phyloP scores from a whole-genome alignment of 2,113 vertebrate species.

The Amphiprion percula region DNA sequence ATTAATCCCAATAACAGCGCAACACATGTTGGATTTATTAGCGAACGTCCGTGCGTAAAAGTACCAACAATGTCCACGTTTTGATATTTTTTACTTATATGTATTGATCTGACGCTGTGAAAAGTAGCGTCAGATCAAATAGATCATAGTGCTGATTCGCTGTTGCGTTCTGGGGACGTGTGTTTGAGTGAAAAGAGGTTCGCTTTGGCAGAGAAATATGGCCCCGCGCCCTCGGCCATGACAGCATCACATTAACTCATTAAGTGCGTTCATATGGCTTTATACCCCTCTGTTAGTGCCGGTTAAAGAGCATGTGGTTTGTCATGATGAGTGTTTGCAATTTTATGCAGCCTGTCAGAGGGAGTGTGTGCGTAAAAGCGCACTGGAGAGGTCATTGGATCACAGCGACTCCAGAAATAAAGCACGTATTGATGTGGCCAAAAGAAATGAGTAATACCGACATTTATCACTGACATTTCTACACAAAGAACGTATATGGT shows the following conservation, averaged over 20 bases:
- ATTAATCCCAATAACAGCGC: constrained; percentile 69
- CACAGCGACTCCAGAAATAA: not conserved
- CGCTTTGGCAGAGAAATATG: constrained; percentile 31
- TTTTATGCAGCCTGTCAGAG: not conserved
- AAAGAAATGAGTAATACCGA: not conserved
- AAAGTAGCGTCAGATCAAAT: constrained; percentile 32
- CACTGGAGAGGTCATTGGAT: constrained; percentile 16
- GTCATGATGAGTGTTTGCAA: constrained; percentile 12
- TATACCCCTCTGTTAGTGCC: not conserved
- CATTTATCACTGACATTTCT: not conserved
- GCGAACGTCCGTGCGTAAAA: constrained; percentile 15
- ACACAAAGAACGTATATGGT: not conserved
- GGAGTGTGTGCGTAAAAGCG: constrained; percentile 47
- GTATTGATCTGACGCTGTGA: not conserved
- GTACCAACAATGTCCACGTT: not conserved
- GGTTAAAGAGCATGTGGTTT: constrained; percentile 28
- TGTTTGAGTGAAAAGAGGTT: constrained; percentile 12
- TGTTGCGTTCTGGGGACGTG: not conserved
- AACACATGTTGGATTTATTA: constrained; percentile 52
- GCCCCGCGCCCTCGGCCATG: constrained; percentile 32
- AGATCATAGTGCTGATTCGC: not conserved
- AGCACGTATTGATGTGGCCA: not conserved
- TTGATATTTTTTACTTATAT: constrained; percentile 17
- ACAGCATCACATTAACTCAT: constrained; percentile 54
- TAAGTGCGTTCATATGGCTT: constrained; percentile 30